Percentiles rank a stretch among this genome's conserved stretches.
Conservation (phyloP, 2,888 invertebrate genomes). For the Linnaemya vulpina region DNA sequence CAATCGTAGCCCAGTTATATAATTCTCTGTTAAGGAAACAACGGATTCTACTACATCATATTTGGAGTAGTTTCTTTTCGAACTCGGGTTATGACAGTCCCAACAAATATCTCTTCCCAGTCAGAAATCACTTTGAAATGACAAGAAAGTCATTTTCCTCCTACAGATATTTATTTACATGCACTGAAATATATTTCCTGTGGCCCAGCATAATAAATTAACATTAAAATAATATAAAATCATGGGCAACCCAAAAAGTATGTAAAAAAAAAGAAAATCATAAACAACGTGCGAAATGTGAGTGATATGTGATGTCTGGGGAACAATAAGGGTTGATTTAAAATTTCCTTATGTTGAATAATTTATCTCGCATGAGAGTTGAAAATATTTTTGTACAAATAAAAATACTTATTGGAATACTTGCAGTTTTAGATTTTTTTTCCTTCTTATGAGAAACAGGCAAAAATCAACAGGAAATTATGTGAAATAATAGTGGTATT, state of each 20-base stretch:
- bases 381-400: constrained; percentile 32
- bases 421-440: background rate
- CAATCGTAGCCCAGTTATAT: too few species aligned
- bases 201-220: background rate
- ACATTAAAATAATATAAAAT: background rate
- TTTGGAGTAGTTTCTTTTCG: too few species aligned
- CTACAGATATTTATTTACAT: too few species aligned
- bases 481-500: background rate
- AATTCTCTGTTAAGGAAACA: too few species aligned
- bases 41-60: too few species aligned
- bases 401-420: background rate
- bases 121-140: too few species aligned
- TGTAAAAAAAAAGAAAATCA: constrained; percentile 69
- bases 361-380: constrained; percentile 71
- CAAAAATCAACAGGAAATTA: constrained; percentile 16
- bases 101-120: too few species aligned
- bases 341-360: constrained; percentile 71
- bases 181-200: background rate
- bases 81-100: too few species aligned
- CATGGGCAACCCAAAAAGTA: constrained; percentile 48
- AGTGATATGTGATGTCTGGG: constrained; percentile 76
- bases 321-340: constrained; percentile 78
- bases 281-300: constrained; percentile 74
- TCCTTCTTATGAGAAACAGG: constrained; percentile 1
- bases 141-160: too few species aligned